Base-by-base conservation (phyloP, 2,888 invertebrate species). In the Phania funesta region DNA sequence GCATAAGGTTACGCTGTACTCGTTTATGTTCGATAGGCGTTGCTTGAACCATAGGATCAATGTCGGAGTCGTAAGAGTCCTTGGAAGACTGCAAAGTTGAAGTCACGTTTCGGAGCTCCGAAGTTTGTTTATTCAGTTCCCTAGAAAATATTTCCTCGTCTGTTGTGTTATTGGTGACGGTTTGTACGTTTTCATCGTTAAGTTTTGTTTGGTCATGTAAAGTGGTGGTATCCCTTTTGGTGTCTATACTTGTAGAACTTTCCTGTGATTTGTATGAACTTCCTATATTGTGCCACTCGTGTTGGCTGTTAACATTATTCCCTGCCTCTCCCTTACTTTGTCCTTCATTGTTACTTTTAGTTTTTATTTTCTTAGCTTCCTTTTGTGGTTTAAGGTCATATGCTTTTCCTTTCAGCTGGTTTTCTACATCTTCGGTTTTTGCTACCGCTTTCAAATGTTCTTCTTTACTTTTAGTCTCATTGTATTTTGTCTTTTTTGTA, bases 1-100 rank as follows among this genome's bases (percentile, higher is more conserved):
- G 80, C 32, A 64, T 84, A 1, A 65, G 71, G 77, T 20, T 81
- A 58, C 3, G 75, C 54, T 74, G 83, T 52, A 65, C 71, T 62
- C 79, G 24, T 73, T 48, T 75, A 16, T 83, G 83, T 50, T 79
- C 68, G 1, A 29, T 29, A 2, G 83, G 44, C 7, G 48, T 79
- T 35, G 58, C 24, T 16, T 73, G 78, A 9, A 26, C 18, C 32
- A 79, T 44, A 4, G 82, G 82, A 16, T 82, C 82, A 22, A 82
- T 82, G 46, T 82, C 82, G 8, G 74, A 75, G 46, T 82, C 74
- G 13, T 76, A 58, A 6, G 50, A 5, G 3, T 56, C 26, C 32
- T 8, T 29, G 0, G 56, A 35, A 2, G 26, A 16, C 4, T 60
- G 22, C 41, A 22, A 22, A 16, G 13, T 48, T 16, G 22, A 26